A percentile compares a stretch with the other conserved stretches of the same genome.
These are phyloP conservation scores for Dorcus parallelipipedus DNA, from an alignment of 2,888 invertebrate species.

Conservation along the genomic window DNA sequence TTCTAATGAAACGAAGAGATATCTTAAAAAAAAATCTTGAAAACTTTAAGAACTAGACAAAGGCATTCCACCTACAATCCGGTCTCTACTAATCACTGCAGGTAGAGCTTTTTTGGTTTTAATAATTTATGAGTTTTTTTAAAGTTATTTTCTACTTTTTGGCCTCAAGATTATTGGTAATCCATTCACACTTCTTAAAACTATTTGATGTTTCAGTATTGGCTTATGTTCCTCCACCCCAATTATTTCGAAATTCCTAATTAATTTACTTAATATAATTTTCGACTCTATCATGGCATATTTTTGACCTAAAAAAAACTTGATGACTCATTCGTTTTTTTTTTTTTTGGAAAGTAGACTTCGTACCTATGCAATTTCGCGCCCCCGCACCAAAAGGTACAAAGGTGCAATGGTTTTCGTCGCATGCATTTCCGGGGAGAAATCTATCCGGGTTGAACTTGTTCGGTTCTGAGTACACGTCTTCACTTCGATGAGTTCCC, in stretches of 20 bases:
- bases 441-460: constrained; percentile 9
- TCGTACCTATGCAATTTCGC: constrained; percentile 13
- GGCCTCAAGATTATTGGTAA: background rate
- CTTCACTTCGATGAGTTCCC: constrained; percentile 4
- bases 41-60: too few species aligned
- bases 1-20: too few species aligned
- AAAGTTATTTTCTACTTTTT: background rate
- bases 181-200: background rate
- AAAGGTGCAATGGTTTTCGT: background rate
- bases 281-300: constrained; percentile 2
- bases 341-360: background rate
- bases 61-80: too few species aligned
- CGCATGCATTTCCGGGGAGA: constrained; percentile 1
- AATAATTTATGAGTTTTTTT: too few species aligned
- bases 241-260: constrained; percentile 5
- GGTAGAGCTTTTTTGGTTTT: too few species aligned
- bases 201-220: background rate
- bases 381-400: constrained; percentile 5
- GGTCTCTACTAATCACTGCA: too few species aligned
- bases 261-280: background rate
- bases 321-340: background rate
- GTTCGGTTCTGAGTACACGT: constrained; percentile 3
- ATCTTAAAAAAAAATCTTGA: too few species aligned
- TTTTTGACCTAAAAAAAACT: constrained; percentile 1
- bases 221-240: background rate